Conservation (phyloP, 1,140 invertebrate genomes). For the Paramacrobiotus metropolitanus region DNA sequence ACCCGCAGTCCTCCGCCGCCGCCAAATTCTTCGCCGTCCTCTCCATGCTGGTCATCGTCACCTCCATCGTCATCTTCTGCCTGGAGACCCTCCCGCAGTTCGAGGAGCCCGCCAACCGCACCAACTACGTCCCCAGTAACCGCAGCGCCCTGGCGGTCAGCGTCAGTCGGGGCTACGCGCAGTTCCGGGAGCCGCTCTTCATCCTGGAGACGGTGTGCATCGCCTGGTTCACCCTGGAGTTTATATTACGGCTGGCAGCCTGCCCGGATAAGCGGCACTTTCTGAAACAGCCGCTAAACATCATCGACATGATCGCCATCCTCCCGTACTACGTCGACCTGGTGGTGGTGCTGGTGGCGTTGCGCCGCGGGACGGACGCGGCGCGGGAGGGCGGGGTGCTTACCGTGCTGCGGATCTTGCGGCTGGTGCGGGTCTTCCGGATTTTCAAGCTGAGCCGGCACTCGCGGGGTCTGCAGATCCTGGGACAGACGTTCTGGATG, state of each 20-base stretch:
- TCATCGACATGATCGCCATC: constrained; percentile 27
- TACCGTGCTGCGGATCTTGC: constrained; percentile 82
- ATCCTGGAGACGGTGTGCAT: constrained; percentile 24
- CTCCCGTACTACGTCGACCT: constrained; percentile 25
- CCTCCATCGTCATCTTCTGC: constrained; percentile 32
- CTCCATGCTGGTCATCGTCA: constrained; percentile 8
- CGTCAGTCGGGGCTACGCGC: background rate
- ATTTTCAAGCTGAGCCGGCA: constrained; percentile 95
- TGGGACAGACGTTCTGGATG: constrained; percentile 92
- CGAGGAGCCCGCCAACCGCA: constrained; percentile 19
- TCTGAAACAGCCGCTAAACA: constrained; percentile 27
- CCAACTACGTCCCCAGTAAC: background rate
- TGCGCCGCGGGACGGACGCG: background rate
- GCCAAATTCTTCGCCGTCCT: background rate
- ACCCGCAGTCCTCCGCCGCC: background rate
- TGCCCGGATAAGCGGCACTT: constrained; percentile 25
- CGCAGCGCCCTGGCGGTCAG: background rate
- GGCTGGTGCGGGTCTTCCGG: constrained; percentile 94
- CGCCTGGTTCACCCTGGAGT: constrained; percentile 27
- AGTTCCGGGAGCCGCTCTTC: constrained; percentile 15
- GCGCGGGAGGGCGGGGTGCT: background rate
- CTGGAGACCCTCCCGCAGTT: constrained; percentile 30
- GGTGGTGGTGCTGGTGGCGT: constrained; percentile 19
- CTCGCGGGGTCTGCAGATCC: constrained; percentile 86
- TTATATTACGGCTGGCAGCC: constrained; percentile 22